These are phyloP conservation scores for Tupaia tana DNA, from an alignment of 2,113 vertebrate genomes.

Conservation along the genomic window DNA sequence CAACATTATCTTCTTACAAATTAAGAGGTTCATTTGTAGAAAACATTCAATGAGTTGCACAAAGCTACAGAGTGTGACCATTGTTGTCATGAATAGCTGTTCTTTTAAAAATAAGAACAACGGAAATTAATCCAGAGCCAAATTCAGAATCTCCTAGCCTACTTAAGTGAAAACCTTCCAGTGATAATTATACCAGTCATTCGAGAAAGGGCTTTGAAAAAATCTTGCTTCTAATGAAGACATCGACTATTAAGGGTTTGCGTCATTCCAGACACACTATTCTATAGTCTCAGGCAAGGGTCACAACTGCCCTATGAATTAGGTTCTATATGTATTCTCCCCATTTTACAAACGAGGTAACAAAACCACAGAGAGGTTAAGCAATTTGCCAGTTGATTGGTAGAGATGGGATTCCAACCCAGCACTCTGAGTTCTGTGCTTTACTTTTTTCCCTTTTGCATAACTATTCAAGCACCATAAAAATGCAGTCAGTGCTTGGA, in stretches of 20 bases:
- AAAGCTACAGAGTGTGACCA: neutral
- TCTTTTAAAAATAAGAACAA: neutral
- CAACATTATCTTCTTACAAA: neutral
- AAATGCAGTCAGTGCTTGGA: neutral
- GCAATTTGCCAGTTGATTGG: neutral
- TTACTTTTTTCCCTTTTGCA: neutral
- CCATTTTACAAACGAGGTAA: neutral
- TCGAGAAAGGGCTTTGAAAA: neutral
- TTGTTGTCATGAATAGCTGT: neutral
- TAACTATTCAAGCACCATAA: neutral
- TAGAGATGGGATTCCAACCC: neutral
- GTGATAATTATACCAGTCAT: neutral
- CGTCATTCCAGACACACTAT: neutral
- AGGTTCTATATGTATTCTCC: neutral
- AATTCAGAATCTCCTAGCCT: neutral
- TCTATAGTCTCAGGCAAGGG: neutral
- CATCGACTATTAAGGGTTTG: neutral
- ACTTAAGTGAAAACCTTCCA: neutral
- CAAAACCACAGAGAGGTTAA: neutral
- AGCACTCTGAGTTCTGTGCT: neutral
- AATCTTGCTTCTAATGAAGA: neutral
- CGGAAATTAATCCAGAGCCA: neutral
- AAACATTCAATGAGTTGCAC: neutral
- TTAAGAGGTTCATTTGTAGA: neutral
- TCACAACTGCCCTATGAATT: neutral